phyloP scores from a whole-genome alignment of 1,140 invertebrate genomes.

The Drosophila subobscura region DNA sequence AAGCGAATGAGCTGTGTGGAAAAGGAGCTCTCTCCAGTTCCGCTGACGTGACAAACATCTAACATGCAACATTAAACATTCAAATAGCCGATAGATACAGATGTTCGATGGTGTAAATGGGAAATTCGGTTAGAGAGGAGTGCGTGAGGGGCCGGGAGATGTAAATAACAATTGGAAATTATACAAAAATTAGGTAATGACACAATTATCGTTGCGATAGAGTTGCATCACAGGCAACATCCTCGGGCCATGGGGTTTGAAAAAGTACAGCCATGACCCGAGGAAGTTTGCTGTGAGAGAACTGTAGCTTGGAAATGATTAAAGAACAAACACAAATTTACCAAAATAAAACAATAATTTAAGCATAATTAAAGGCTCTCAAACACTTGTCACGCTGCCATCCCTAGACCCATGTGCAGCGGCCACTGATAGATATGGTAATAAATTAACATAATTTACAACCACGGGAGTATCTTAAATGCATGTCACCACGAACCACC shows the following conservation, averaged over 20 bases:
- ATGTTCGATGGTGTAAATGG: constrained; percentile 1
- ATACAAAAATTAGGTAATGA: no score
- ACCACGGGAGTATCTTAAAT: constrained; percentile 71
- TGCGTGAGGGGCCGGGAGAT: no score
- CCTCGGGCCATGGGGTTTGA: no score
- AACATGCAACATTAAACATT: constrained; percentile 64
- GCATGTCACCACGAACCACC: constrained; percentile 59
- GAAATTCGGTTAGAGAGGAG: background rate
- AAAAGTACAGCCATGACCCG: background rate
- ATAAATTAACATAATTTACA: constrained; percentile 77
- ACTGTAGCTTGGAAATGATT: no score
- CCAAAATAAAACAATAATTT: no score
- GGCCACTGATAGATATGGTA: constrained; percentile 43
- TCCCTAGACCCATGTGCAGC: constrained; percentile 5
- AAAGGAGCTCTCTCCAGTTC: constrained; percentile 1
- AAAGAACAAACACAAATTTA: no score
- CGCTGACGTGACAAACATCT: constrained; percentile 53
- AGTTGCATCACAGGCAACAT: no score
- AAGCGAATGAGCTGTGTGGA: constrained; percentile 32
- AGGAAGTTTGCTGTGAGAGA: no score
- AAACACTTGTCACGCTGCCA: constrained; percentile 20
- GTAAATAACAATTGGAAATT: no score
- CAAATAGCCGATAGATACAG: constrained; percentile 3
- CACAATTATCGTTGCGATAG: no score
- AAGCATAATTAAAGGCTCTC: no score